These are phyloP conservation scores for Melanogrammus aeglefinus DNA, from an alignment of 2,797 vertebrate genomes.

Conservation along the genomic window DNA sequence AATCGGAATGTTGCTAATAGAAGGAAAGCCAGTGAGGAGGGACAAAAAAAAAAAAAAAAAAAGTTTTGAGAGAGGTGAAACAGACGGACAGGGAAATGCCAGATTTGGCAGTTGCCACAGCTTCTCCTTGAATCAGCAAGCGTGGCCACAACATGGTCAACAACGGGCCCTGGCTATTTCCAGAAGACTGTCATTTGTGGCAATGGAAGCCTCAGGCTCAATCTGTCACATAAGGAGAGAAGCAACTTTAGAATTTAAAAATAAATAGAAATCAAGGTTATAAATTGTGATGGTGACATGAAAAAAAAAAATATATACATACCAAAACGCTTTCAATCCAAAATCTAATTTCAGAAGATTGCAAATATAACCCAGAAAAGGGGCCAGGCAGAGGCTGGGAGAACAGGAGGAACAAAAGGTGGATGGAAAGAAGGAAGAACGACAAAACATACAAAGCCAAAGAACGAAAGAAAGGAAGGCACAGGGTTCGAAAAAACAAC, in stretches of 20 bases:
- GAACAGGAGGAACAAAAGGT: background rate
- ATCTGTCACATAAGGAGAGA: constrained; percentile 45
- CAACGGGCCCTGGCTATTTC: constrained; percentile 70
- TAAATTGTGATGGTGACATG: constrained; percentile 23
- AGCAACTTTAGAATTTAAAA: constrained; percentile 41
- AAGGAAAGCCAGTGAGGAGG: constrained; percentile 17
- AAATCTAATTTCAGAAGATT: constrained; percentile 25
- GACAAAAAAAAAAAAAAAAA: constrained; percentile 7
- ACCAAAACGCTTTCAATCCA: constrained; percentile 7
- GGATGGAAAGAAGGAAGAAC: constrained; percentile 10
- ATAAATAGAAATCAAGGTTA: constrained; percentile 11
- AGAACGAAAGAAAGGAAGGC: background rate
- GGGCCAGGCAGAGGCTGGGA: background rate
- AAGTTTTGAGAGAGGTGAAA: constrained; percentile 30
- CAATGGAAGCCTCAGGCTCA: constrained; percentile 58
- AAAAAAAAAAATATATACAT: background rate
- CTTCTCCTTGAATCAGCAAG: constrained; percentile 68
- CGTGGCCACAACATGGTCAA: constrained; percentile 64
- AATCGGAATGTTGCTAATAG: constrained; percentile 16
- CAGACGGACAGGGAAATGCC: constrained; percentile 28
- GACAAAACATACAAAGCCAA: background rate
- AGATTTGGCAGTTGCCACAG: constrained; percentile 54
- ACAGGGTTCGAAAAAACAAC: background rate
- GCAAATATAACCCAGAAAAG: constrained; percentile 9
- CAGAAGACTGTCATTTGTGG: constrained; percentile 72